Conservation (phyloP, 2,797 vertebrate species). For the Natrix natrix region DNA sequence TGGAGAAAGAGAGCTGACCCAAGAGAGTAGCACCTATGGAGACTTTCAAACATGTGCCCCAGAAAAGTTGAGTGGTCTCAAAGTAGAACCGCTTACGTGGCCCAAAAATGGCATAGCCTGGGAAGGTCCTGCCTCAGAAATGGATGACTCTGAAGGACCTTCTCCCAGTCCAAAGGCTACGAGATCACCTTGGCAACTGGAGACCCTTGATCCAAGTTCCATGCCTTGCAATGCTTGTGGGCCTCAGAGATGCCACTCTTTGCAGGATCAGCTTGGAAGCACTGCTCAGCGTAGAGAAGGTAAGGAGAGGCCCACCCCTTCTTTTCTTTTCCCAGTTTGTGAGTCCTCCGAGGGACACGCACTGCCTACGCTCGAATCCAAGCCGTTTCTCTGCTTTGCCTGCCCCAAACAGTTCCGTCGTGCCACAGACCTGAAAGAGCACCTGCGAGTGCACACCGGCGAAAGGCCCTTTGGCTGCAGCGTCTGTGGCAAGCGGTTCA, state of each 20-base stretch:
- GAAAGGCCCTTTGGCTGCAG: constrained; percentile 28
- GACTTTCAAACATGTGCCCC: not conserved
- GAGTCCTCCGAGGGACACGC: not conserved
- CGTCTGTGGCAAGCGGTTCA: constrained; percentile 46
- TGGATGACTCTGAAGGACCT: not conserved
- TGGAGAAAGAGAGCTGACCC: not conserved
- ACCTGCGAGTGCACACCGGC: constrained; percentile 53
- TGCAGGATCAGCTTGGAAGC: not conserved
- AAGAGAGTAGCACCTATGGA: not conserved
- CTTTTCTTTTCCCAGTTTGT: not conserved
- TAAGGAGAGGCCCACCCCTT: not conserved
- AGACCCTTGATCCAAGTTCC: not conserved
- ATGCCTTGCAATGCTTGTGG: not conserved
- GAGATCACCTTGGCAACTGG: not conserved
- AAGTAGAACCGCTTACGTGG: not conserved
- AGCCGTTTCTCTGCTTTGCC: constrained; percentile 48
- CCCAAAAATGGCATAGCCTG: not conserved
- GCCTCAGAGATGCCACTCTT: not conserved
- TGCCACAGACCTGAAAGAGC: constrained; percentile 55
- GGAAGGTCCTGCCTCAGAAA: not conserved
- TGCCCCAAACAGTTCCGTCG: constrained; percentile 52
- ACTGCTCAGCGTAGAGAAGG: not conserved
- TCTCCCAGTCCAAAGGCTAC: not conserved
- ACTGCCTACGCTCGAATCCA: not conserved
- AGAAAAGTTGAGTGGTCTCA: not conserved